Percentiles rank a stretch among this genome's conserved stretches.
These are phyloP conservation scores for Drosophila demipolita DNA, from an alignment of 2,888 invertebrate species.

Conservation along the genomic window DNA sequence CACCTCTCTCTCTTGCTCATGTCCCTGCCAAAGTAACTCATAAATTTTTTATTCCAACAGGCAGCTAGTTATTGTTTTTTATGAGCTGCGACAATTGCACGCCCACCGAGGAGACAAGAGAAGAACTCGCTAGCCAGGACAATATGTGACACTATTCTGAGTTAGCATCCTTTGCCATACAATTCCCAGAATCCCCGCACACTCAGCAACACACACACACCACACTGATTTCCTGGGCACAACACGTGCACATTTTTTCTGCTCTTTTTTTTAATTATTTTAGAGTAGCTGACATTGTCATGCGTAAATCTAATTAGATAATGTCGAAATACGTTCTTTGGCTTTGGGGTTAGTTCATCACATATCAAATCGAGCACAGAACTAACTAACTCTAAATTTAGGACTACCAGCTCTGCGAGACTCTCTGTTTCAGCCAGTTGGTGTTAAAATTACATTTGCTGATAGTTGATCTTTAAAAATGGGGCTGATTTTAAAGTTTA, in stretches of 20 bases:
- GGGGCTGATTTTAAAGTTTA: not conserved
- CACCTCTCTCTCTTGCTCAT: not conserved
- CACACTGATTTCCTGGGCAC: conserved; percentile 55
- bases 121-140: conserved; percentile 31
- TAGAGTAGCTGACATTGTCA: conserved; percentile 29
- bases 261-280: conserved; percentile 46
- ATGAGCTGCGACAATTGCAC: conserved; percentile 76
- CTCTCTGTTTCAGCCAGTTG: not conserved
- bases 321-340: not conserved
- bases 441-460: not conserved
- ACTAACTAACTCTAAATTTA: not conserved
- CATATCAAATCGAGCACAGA: not conserved
- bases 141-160: conserved; percentile 56
- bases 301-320: conserved; percentile 14
- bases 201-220: not conserved
- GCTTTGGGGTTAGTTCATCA: not conserved
- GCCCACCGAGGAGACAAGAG: conserved; percentile 37
- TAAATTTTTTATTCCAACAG: conserved; percentile 72
- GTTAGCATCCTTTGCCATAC: conserved; percentile 57
- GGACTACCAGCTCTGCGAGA: not conserved
- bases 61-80: conserved; percentile 74
- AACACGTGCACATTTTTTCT: conserved; percentile 46
- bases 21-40: conserved; percentile 59
- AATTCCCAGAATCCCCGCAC: conserved; percentile 40
- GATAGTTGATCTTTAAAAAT: not conserved